These are phyloP conservation scores for Pangasius macronema DNA, from an alignment of 2,797 vertebrate genomes.

Conservation along the genomic window DNA sequence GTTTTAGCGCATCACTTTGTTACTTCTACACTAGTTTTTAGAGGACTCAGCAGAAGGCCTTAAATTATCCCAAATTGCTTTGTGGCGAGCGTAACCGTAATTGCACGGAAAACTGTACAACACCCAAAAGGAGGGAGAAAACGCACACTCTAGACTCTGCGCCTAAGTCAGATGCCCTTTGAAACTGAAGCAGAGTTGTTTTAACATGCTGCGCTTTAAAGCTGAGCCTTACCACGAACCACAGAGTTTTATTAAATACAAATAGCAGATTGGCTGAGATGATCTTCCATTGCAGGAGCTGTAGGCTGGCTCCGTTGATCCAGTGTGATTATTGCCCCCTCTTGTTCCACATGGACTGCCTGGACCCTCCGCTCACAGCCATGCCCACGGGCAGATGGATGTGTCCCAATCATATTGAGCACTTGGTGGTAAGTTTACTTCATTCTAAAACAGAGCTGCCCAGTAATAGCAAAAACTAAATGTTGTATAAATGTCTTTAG, in stretches of 20 bases:
- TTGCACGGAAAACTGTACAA: background rate
- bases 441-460: background rate
- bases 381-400: slow-evolving; percentile 97
- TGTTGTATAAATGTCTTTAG: background rate
- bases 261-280: background rate
- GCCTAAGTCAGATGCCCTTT: background rate
- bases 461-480: background rate
- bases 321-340: slow-evolving; percentile 98
- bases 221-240: background rate
- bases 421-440: slow-evolving; percentile 84
- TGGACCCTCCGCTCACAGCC: slow-evolving; percentile 97
- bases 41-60: background rate
- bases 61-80: background rate
- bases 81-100: background rate
- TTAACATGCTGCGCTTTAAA: background rate
- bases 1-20: slow-evolving; percentile 28
- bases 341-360: slow-evolving; percentile 98
- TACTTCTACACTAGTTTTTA: background rate
- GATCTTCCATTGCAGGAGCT: slow-evolving; percentile 79
- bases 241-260: background rate
- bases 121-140: background rate
- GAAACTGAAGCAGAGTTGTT: background rate
- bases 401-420: slow-evolving; percentile 98
- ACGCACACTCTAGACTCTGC: background rate
- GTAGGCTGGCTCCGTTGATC: slow-evolving; percentile 93